Percentiles rank a stretch among this genome's conserved stretches.
These are phyloP conservation scores for Chaetodon trifasciatus DNA, from an alignment of 2,797 vertebrate genomes.

Conservation along the genomic window DNA sequence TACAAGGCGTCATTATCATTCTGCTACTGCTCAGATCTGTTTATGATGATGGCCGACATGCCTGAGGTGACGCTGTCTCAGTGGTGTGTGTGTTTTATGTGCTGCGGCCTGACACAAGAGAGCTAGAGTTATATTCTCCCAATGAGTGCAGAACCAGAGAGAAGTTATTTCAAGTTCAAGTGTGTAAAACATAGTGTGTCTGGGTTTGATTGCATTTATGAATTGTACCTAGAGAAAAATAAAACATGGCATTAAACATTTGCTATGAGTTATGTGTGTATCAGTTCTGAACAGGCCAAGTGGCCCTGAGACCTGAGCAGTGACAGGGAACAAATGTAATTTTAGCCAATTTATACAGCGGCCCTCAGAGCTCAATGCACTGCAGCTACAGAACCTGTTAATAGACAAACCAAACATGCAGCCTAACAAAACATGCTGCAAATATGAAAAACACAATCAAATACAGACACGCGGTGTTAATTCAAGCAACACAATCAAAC, in stretches of 20 bases:
- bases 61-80: slow-evolving; percentile 58
- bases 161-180: slow-evolving; percentile 17
- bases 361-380: no score
- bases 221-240: slow-evolving; percentile 26
- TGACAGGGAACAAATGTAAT: slow-evolving; percentile 17
- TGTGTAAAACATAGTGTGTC: slow-evolving; percentile 36
- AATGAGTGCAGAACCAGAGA: slow-evolving; percentile 2
- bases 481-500: neutral
- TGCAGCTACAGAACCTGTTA: neutral
- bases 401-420: neutral
- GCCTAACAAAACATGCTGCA: neutral
- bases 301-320: neutral
- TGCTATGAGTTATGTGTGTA: neutral
- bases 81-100: slow-evolving; percentile 61
- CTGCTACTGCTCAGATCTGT: slow-evolving; percentile 45
- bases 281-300: neutral
- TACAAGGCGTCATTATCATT: slow-evolving; percentile 55
- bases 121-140: slow-evolving; percentile 18
- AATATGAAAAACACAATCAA: neutral
- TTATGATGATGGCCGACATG: slow-evolving; percentile 45
- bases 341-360: neutral
- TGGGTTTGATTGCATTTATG: slow-evolving; percentile 18
- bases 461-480: neutral
- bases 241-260: slow-evolving; percentile 13
- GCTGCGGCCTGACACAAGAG: slow-evolving; percentile 21